A percentile compares a stretch with the other conserved stretches of the same genome.
Conservation (phyloP, 2,888 invertebrate species). For the Molanna angustata region DNA sequence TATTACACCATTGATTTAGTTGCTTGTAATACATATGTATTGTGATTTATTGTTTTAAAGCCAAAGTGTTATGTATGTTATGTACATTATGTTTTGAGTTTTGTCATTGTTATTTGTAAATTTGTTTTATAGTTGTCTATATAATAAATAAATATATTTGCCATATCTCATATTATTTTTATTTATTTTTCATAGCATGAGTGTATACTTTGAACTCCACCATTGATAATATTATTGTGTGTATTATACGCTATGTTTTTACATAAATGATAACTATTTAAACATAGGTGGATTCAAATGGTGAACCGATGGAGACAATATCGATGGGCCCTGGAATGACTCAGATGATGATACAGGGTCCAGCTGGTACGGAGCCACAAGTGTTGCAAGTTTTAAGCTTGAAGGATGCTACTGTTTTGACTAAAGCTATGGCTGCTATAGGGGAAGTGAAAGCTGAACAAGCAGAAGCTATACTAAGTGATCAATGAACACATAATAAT, state of each 20-base stretch:
- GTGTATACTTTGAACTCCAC: too few relatives aligned
- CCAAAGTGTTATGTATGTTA: constrained; percentile 22
- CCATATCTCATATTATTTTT: constrained; percentile 22
- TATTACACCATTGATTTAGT: too few relatives aligned
- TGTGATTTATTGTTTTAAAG: constrained; percentile 24
- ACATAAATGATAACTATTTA: too few relatives aligned
- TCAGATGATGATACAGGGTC: constrained; percentile 78
- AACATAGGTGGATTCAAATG: constrained; percentile 71
- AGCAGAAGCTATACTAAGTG: constrained; percentile 56
- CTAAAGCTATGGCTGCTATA: constrained; percentile 72
- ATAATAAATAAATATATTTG: constrained; percentile 37
- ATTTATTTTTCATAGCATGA: too few relatives aligned
- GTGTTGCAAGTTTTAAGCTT: constrained; percentile 80
- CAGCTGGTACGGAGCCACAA: constrained; percentile 69
- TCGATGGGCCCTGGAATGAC: constrained; percentile 76
- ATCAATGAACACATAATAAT: constrained; percentile 41
- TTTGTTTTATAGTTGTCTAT: constrained; percentile 33
- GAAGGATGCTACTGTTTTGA: constrained; percentile 79
- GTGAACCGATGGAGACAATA: constrained; percentile 71
- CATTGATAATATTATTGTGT: too few relatives aligned
- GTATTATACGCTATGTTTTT: too few relatives aligned
- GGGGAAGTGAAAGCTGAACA: constrained; percentile 72
- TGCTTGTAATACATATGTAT: constrained; percentile 14
- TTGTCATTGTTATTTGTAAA: constrained; percentile 33
- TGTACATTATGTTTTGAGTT: constrained; percentile 21